phyloP scores from a whole-genome alignment of 2,113 vertebrate species.

The Ameiurus melas region DNA sequence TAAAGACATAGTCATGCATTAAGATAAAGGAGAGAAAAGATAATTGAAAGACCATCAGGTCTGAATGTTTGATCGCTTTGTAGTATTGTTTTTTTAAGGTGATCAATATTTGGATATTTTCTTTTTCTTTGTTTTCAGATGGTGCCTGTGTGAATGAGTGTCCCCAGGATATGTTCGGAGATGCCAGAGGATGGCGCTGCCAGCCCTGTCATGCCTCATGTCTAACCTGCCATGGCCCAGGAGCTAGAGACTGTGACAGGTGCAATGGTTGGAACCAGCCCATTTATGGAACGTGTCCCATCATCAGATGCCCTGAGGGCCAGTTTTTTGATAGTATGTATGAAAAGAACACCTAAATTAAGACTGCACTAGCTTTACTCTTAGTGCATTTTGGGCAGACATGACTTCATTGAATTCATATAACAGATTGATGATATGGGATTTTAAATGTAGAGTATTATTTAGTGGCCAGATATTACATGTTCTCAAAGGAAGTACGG shows the following conservation, averaged over 20 bases:
- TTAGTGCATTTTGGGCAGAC: neutral
- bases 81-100: neutral
- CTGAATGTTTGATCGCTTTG: neutral
- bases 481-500: neutral
- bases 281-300: constrained; percentile 71
- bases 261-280: constrained; percentile 68
- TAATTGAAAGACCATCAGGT: neutral
- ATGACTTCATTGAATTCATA: neutral
- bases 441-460: neutral
- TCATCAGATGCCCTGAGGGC: constrained; percentile 68
- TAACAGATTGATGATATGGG: neutral
- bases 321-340: constrained; percentile 75
- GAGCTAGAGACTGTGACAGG: constrained; percentile 69
- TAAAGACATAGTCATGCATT: neutral
- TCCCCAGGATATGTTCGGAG: constrained; percentile 68
- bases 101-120: neutral
- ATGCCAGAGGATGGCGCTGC: constrained; percentile 73
- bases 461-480: neutral
- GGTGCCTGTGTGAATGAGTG: constrained; percentile 72
- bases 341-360: neutral
- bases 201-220: constrained; percentile 75
- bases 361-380: neutral
- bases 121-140: constrained; percentile 58
- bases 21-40: neutral
- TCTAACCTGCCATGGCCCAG: constrained; percentile 71